phyloP scores from a whole-genome alignment of 2,888 invertebrate genomes.

The Balanococcus diminutus region DNA sequence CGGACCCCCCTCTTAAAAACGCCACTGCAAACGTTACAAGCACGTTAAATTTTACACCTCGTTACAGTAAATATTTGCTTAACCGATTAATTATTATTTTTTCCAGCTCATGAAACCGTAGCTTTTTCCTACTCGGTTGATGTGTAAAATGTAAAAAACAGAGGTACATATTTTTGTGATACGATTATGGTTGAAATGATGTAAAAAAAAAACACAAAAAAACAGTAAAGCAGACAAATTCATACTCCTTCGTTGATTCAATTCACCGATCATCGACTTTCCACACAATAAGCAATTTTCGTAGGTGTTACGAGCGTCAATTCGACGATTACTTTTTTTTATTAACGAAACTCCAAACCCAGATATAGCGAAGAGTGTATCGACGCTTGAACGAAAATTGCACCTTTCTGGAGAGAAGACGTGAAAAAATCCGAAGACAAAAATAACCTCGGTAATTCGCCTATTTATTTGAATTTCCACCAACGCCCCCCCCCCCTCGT shows the following conservation, averaged over 20 bases:
- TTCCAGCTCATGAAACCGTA: background rate
- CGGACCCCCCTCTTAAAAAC: no score
- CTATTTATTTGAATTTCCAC: background rate
- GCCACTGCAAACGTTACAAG: background rate
- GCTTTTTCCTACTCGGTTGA: background rate
- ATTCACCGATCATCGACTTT: background rate
- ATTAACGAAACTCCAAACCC: background rate
- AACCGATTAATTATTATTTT: background rate
- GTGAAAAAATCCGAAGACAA: background rate
- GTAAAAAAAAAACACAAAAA: no score
- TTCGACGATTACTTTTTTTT: background rate
- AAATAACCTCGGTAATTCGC: background rate
- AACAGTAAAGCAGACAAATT: no score
- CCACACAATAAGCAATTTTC: background rate
- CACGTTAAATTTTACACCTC: background rate
- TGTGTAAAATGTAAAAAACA: background rate
- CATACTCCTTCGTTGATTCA: background rate
- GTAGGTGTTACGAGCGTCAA: background rate
- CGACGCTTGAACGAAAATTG: background rate
- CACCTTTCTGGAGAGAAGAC: no score
- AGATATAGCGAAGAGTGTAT: background rate
- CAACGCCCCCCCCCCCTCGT: background rate
- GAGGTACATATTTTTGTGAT: no score
- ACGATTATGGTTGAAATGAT: no score
- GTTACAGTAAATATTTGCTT: background rate